Evolutionary conservation across 2,797 vertebrate genomes (phyloP).

Genomic region (Diglossa cyanea): DNA sequence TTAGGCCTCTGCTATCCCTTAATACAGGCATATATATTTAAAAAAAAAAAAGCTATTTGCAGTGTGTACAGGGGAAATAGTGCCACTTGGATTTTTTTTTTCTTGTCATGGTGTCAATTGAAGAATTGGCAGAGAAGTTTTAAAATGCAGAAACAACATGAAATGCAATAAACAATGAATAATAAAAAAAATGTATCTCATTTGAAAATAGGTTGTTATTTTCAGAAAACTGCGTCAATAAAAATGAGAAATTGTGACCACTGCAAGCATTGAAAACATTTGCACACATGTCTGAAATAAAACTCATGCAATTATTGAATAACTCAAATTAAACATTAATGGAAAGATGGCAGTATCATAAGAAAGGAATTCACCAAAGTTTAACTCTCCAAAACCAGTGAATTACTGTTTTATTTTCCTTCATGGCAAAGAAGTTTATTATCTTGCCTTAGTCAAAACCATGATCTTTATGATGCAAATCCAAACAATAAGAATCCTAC

Average conservation of each 20-base stretch:
- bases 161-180: slow-evolving; percentile 50
- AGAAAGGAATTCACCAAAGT: background rate
- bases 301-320: slow-evolving; percentile 4
- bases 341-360: background rate
- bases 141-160: slow-evolving; percentile 24
- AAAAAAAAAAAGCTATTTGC: background rate
- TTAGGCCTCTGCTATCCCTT: background rate
- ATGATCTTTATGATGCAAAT: background rate
- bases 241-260: background rate
- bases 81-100: background rate
- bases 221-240: slow-evolving; percentile 4
- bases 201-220: slow-evolving; percentile 28
- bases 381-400: background rate
- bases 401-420: background rate
- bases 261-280: background rate
- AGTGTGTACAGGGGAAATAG: background rate
- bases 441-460: background rate
- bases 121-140: slow-evolving; percentile 16
- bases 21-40: background rate
- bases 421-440: background rate
- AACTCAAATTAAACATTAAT: background rate
- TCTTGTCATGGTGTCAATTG: background rate
- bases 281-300: slow-evolving; percentile 44
- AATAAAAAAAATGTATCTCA: slow-evolving; percentile 3
- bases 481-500: background rate